Base-by-base conservation (phyloP, 2,797 vertebrate genomes). In the Hippoglossus hippoglossus region DNA sequence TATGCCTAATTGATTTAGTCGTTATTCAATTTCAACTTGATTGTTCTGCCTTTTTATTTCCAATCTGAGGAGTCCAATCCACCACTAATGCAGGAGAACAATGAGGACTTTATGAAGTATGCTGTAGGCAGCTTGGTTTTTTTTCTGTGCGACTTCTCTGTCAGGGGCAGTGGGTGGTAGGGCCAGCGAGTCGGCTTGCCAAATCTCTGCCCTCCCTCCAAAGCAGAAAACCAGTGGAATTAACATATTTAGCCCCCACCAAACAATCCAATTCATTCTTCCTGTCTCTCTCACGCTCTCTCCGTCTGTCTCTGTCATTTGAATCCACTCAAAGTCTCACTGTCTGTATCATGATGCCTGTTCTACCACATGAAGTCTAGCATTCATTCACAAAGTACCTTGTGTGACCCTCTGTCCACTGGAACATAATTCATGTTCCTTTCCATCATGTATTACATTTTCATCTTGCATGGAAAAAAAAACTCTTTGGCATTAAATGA, bases 241-340 rank as follows among this genome's bases (percentile, higher is more conserved):
- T 57, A 82, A 79, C 76, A 81, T 79, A 72, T 82, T 77, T 34
- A 75, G 60, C 63, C 28, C 44, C 19, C 6, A 55, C 34, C 15
- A 75, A 82, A 89, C 80, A 86, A 87, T 74, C 44, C 0, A 8
- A 21, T 51, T 68, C 76, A 85, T 89, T 89, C 62, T 78, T 67
- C 34, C 61, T 31, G 25, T 44, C 36, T 61, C 75, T 72, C 73
- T 67, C 68, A 50, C 8, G 4, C 67, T 59, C 24, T 52, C 21
- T 50, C 53, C n/a, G 11, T 47, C 26, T 28, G 22, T 71, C 51
- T 58, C 59, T 44, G 25, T 75, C 57, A 79, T 60, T 73, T 67
- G 26, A 49, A 36, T 76, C 36, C 49, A 52, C n/a, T 64, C 18
- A 56, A 53, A n/a, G 5, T 75, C 54, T 50, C 12, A 26, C 19